Base-by-base conservation (phyloP, 2,888 invertebrate genomes). In the Conchocele bisecta region DNA sequence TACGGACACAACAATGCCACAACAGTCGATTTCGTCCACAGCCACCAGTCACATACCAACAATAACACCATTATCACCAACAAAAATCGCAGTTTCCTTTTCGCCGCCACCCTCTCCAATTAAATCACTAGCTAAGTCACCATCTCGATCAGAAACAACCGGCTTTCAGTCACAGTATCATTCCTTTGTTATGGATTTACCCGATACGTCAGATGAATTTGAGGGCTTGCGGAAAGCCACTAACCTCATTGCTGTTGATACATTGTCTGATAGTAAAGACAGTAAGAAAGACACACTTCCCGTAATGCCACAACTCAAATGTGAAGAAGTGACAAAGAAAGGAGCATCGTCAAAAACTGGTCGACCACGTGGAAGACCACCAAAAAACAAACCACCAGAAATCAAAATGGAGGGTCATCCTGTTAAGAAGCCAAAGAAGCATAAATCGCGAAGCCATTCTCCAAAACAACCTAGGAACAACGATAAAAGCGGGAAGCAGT, bases 61-160 rank as follows among this genome's bases (percentile, higher is more conserved):
- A n/a, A n/a, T n/a, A n/a, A n/a, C n/a, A n/a, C 76, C 76, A 15
- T 26, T 76, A 20, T 76, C 76, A 31, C 76, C 76, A 17, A 76
- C 76, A 33, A 76, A 70, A 54, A 66, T 76, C 17, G 70, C 75
- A 5, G 33, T 75, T 22, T 73, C 72, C 51, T 61, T 72, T 24
- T 44, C 70, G 24, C 44, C 61, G 31, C 66, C 72, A 7, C 59
- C 61, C 29, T 53, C 65, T 22, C 64, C 71, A 1, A 53, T 42
- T 13, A 75, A 66, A 61, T 24, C 50, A n/a, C 42, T 44, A n/a
- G 41, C 60, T 26, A 61, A 66, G 31, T 70, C 69, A 3, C 66
- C 69, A 20, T 63, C 69, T 4, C 51, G 59, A 22, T 46, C 69
- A 13, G 63, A 69, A 35, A 39, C 76, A 6, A 22, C 6, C 15